A percentile compares a stretch with the other conserved stretches of the same genome.
phyloP scores from a whole-genome alignment of 2,113 vertebrate species.

The Trematocara zebra region DNA sequence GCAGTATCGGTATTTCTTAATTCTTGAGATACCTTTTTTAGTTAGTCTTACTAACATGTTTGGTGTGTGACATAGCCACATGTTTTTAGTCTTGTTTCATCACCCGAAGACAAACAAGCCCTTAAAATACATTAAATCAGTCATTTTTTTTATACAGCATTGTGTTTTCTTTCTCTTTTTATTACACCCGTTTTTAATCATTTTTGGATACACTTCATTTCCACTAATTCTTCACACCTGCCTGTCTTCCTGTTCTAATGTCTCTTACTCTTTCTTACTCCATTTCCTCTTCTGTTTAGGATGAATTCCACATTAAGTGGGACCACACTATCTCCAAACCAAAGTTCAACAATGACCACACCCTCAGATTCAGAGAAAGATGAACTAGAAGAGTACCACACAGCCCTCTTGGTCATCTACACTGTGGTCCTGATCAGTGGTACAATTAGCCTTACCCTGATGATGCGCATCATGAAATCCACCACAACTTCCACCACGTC shows the following conservation, averaged over 20 bases:
- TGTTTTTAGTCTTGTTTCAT: neutral
- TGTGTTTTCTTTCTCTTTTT: neutral
- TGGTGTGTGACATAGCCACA: neutral
- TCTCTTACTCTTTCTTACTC: neutral
- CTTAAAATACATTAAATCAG: neutral
- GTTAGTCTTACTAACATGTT: neutral
- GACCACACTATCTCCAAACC: neutral
- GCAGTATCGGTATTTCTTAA: neutral
- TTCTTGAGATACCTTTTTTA: neutral
- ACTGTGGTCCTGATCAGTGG: slow-evolving; percentile 72
- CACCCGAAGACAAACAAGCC: neutral
- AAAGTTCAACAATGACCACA: neutral
- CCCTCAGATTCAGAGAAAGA: accelerated
- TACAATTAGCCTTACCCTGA: slow-evolving; percentile 65
- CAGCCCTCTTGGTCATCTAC: slow-evolving; percentile 68
- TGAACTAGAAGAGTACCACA: neutral
- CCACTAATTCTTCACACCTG: neutral
- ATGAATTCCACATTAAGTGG: neutral
- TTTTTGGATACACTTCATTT: neutral
- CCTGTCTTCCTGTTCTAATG: neutral
- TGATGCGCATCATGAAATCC: slow-evolving; percentile 77
- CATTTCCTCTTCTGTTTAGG: neutral
- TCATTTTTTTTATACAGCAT: neutral
- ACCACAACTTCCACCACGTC: slow-evolving; percentile 79
- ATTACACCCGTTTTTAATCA: neutral